These are phyloP conservation scores for Cichladusa arquata DNA, from an alignment of 2,113 vertebrate species.

Conservation along the genomic window DNA sequence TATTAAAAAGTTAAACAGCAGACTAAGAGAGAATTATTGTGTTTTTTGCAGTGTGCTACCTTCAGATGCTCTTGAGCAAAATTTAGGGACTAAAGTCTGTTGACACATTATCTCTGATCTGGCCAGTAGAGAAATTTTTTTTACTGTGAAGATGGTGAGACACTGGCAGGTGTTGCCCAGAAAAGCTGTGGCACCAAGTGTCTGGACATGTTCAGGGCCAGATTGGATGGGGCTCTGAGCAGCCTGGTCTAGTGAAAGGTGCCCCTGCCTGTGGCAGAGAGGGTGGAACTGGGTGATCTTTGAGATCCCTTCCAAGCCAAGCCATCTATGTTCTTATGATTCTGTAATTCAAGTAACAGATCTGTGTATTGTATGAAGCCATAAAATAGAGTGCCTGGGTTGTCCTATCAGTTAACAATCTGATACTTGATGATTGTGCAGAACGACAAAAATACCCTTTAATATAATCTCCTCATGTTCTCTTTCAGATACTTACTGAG, in stretches of 20 bases:
- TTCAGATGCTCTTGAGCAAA: neutral
- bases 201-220: neutral
- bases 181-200: neutral
- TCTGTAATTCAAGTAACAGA: neutral
- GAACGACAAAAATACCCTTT: neutral
- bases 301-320: neutral
- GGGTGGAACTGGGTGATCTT: accelerated
- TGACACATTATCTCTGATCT: neutral
- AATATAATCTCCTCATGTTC: neutral
- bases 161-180: neutral
- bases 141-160: neutral
- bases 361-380: neutral
- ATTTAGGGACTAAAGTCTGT: neutral
- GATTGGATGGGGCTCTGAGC: neutral
- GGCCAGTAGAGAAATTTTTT: neutral
- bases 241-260: neutral
- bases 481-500: slow-evolving; percentile 2
- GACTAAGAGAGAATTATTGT: neutral
- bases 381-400: neutral
- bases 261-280: accelerated
- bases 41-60: accelerated
- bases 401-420: neutral
- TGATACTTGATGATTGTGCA: neutral
- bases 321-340: no score
- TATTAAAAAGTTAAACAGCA: neutral